Conservation (phyloP, 2,113 vertebrate genomes). For the Tyto alba region DNA sequence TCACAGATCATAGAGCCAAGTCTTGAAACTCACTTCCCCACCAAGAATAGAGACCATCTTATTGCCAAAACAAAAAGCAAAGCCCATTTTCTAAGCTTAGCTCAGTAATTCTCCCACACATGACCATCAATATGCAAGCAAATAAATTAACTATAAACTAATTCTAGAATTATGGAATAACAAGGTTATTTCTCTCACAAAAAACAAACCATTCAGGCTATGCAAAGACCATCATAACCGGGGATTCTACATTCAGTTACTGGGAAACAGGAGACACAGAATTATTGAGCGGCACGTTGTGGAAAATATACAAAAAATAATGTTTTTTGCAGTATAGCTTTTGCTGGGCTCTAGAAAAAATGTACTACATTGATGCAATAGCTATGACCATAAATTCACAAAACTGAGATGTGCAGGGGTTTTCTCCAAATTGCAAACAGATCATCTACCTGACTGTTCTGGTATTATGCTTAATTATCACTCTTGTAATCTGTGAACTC, state of each 20-base stretch:
- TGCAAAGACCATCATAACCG: neutral
- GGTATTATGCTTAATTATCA: neutral
- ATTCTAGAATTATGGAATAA: neutral
- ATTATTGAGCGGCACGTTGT: neutral
- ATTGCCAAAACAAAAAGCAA: neutral
- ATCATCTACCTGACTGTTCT: neutral
- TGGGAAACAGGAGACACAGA: neutral
- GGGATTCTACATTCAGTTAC: neutral
- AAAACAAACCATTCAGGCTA: neutral
- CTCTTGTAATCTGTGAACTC: neutral
- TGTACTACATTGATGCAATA: accelerated
- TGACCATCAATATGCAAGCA: neutral
- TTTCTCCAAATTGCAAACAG: neutral
- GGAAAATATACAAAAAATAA: neutral
- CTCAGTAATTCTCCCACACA: neutral
- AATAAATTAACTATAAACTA: neutral
- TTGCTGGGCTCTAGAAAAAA: neutral
- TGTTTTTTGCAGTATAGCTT: neutral
- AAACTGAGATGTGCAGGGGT: neutral
- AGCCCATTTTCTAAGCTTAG: neutral
- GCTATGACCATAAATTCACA: neutral
- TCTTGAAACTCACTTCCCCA: neutral
- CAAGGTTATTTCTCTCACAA: neutral
- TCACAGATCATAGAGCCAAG: neutral
- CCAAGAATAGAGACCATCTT: neutral